Conservation (phyloP, 1,140 invertebrate species). For the Sitophilus oryzae region DNA sequence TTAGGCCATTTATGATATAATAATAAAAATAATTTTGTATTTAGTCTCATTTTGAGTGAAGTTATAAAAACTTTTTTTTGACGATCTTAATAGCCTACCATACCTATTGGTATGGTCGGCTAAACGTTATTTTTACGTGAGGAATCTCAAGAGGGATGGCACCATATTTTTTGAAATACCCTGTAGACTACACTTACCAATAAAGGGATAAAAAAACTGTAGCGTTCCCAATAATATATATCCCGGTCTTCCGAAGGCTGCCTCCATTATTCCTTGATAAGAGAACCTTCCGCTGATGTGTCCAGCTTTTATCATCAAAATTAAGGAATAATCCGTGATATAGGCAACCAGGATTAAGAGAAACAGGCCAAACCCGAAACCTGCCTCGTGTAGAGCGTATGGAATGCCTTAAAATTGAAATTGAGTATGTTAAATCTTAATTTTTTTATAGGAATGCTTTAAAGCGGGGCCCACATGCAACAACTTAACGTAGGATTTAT, state of each 20-base stretch:
- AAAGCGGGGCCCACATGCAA: too few species aligned
- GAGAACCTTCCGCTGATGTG: conserved; percentile 75
- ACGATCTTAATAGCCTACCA: too few species aligned
- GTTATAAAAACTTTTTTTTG: too few species aligned
- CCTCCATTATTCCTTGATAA: conserved; percentile 80
- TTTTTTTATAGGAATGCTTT: too few species aligned
- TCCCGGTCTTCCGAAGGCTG: conserved; percentile 73
- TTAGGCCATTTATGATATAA: too few species aligned
- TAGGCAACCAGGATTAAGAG: conserved; percentile 70
- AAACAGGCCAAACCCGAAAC: conserved; percentile 69
- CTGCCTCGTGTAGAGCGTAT: conserved; percentile 74
- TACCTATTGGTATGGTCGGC: too few species aligned
- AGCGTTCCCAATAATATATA: conserved; percentile 72
- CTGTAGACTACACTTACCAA: conserved; percentile 55
- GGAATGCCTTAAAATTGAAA: conserved; percentile 69
- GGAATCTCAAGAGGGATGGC: too few species aligned
- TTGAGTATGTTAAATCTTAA: too few species aligned
- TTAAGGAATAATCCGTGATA: conserved; percentile 79
- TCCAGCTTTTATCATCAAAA: conserved; percentile 74
- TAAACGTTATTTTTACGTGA: too few species aligned
- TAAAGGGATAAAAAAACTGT: conserved; percentile 82
- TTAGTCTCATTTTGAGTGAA: too few species aligned
- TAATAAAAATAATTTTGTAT: too few species aligned
- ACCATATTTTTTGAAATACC: neutral
- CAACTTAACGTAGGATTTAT: too few species aligned